Evolutionary conservation across 2,888 invertebrate species (phyloP).

Genomic region (Anarsia innoxiella): DNA sequence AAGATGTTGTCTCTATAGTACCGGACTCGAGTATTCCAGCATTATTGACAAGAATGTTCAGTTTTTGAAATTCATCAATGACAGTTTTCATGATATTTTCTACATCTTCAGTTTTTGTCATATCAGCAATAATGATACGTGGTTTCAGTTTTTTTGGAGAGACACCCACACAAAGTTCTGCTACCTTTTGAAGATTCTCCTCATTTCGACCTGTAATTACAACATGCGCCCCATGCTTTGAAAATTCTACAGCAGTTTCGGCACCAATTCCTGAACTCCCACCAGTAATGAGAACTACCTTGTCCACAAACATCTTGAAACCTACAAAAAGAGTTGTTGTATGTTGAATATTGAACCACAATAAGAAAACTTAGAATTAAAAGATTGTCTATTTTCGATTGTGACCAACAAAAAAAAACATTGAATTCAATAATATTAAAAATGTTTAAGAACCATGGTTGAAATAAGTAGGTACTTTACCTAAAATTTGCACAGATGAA

Average conservation of each 20-base stretch:
- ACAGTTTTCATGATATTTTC: slow-evolving; percentile 79
- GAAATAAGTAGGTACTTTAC: too few species aligned
- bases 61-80: slow-evolving; percentile 77
- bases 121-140: slow-evolving; percentile 76
- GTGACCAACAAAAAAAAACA: too few species aligned
- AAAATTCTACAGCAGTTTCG: slow-evolving; percentile 80
- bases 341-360: too few species aligned
- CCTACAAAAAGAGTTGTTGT: too few species aligned
- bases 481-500: too few species aligned
- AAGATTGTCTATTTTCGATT: too few species aligned
- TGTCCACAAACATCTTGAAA: slow-evolving; percentile 59
- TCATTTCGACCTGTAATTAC: slow-evolving; percentile 81
- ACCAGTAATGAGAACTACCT: slow-evolving; percentile 79
- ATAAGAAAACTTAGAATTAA: too few species aligned
- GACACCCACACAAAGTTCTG: slow-evolving; percentile 67
- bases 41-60: slow-evolving; percentile 89
- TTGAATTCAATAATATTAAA: too few species aligned
- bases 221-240: slow-evolving; percentile 77
- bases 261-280: slow-evolving; percentile 86
- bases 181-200: slow-evolving; percentile 78
- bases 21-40: slow-evolving; percentile 90
- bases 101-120: slow-evolving; percentile 80
- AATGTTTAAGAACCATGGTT: too few species aligned
- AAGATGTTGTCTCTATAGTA: slow-evolving; percentile 84
- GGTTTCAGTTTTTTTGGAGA: slow-evolving; percentile 59